phyloP scores from a whole-genome alignment of 35 echinoderm and acorn worm species.

The Heliocidaris tuberculata region DNA sequence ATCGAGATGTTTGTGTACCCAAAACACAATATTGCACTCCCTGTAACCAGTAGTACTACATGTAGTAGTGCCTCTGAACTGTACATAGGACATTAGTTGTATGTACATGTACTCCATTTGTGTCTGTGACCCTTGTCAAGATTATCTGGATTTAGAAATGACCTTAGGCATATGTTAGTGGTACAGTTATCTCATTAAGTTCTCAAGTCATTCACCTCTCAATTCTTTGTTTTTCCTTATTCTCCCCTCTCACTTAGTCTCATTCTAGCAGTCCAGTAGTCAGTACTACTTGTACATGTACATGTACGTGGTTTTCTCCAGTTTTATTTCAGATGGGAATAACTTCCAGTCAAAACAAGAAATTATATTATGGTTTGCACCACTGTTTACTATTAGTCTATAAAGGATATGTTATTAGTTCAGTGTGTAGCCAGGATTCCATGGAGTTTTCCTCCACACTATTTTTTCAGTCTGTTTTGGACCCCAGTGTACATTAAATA shows the following conservation, averaged over 20 bases:
- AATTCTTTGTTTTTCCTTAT: neutral
- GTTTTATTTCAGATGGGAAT: neutral
- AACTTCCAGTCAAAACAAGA: too few species aligned
- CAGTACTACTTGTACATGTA: neutral
- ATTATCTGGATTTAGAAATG: constrained; percentile 4
- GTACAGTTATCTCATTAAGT: neutral
- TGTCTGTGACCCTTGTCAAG: neutral
- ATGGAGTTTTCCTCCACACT: too few species aligned
- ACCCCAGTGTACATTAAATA: too few species aligned
- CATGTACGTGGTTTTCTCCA: neutral
- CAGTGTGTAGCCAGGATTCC: too few species aligned
- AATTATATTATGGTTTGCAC: too few species aligned
- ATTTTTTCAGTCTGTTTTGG: too few species aligned
- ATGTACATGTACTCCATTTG: neutral
- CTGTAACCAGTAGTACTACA: neutral
- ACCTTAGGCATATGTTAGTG: neutral
- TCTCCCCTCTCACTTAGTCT: neutral
- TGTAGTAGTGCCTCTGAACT: neutral
- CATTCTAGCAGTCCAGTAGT: neutral
- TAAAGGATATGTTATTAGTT: too few species aligned
- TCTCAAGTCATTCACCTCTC: neutral
- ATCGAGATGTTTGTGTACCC: too few species aligned
- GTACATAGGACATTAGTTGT: neutral
- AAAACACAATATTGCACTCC: neutral
- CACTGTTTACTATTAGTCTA: too few species aligned